Base-by-base conservation (phyloP, 2,113 vertebrate species). In the Sylvia atricapilla region DNA sequence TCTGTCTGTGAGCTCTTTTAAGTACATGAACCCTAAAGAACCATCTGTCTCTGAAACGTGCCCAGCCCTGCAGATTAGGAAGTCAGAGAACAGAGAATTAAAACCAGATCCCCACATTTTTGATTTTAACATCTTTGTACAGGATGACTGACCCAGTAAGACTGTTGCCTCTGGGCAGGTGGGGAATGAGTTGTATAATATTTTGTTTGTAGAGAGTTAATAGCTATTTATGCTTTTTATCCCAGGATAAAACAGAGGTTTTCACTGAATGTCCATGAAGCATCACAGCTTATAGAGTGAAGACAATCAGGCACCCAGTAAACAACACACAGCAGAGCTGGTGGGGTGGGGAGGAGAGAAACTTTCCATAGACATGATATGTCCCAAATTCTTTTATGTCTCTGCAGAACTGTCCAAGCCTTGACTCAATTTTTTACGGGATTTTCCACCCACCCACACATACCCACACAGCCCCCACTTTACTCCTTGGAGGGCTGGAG, bases 61-160 rank as follows among this genome's bases (percentile, higher is more conserved):
- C 85, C 92, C 93, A 96, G 89, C 91, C 89, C 93, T 88, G 75
- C 87, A 92, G 82, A 64, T 86, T 87, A 74, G 85, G 41, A 86
- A 96, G 76, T 81, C 68, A 72, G 64, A 95, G 94, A 94, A 94
- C 90, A 88, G 83, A 84, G 87, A 96, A 92, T 96, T 94, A 93
- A 96, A 96, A 95, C 79, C 93, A 92, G 88, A 95, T 88, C 90
- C 72, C 59, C 25, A 22, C 62, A 84, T 83, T 87, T 91, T 35
- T 47, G 27, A 64, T 81, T 70, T 88, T 95, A 75, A 74, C 52
- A 24, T 94, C 67, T 76, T 58, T 33, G 47, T 35, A 27, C 39
- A 75, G 64, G 39, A 66, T 93, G 75, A 41, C 69, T 95, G 87
- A 80, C 72, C 47, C 55, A 60, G 37, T 70, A 41, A 77, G 63